Conservation (phyloP, 2,797 vertebrate genomes). For the Rhinophrynus dorsalis region DNA sequence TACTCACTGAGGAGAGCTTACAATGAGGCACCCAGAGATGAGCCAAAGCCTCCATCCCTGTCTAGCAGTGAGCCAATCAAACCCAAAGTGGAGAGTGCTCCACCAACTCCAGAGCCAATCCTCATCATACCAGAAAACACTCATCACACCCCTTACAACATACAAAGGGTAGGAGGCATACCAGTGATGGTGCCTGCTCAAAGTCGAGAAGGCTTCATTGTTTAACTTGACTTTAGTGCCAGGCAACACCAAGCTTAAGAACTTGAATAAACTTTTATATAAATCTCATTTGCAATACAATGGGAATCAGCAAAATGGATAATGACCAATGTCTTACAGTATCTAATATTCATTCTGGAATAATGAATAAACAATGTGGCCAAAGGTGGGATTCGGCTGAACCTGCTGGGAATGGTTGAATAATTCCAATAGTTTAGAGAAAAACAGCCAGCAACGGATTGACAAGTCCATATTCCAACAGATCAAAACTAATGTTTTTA, state of each 20-base stretch:
- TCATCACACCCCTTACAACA: constrained; percentile 2
- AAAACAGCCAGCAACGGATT: too few relatives aligned
- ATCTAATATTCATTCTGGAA: not conserved
- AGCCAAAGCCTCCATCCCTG: constrained; percentile 3
- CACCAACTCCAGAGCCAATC: constrained; percentile 1
- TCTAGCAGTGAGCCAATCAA: constrained; percentile 13
- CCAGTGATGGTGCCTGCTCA: constrained; percentile 42
- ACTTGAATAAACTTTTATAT: not conserved
- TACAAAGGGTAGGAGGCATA: constrained; percentile 34
- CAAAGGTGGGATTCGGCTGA: too few relatives aligned
- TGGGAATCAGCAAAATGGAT: not conserved
- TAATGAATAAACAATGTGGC: too few relatives aligned
- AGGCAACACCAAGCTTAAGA: too few relatives aligned
- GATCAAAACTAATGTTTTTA: too few relatives aligned
- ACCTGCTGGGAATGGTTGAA: too few relatives aligned
- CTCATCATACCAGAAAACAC: not conserved
- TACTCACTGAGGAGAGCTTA: constrained; percentile 24
- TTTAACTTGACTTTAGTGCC: too few relatives aligned
- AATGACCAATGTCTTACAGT: not conserved
- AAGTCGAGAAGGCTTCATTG: constrained; percentile 35
- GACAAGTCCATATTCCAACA: too few relatives aligned
- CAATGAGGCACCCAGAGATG: constrained; percentile 15
- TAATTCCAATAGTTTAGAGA: too few relatives aligned
- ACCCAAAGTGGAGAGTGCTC: not conserved
- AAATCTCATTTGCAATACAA: not conserved